A percentile compares a stretch with the other conserved stretches of the same genome.
These are phyloP conservation scores for Cephalopachus bancanus DNA, from an alignment of 2,797 vertebrate genomes.

Conservation along the genomic window DNA sequence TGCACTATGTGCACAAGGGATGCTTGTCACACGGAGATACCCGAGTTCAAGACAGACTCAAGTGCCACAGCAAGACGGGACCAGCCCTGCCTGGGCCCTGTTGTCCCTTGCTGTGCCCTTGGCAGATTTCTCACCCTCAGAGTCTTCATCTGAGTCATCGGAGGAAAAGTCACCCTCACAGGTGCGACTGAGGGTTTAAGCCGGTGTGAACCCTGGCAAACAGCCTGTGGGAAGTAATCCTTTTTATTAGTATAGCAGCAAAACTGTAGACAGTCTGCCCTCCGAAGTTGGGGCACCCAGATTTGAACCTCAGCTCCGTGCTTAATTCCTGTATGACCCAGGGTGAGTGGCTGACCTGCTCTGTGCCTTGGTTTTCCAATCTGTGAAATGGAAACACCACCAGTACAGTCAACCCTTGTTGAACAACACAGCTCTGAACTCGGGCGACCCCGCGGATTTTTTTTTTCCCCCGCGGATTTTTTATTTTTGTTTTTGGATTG, in stretches of 20 bases:
- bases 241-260: neutral
- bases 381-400: neutral
- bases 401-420: too few relatives aligned
- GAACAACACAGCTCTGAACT: neutral
- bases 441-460: too few relatives aligned
- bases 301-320: neutral
- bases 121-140: neutral
- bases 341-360: neutral
- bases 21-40: neutral
- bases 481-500: neutral
- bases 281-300: neutral
- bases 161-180: neutral
- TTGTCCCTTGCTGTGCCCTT: neutral
- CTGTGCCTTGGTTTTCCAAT: neutral
- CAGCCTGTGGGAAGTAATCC: neutral
- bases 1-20: accelerated
- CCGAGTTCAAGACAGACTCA: neutral
- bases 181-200: neutral
- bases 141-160: neutral
- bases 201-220: neutral
- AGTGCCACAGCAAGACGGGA: neutral
- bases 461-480: too few relatives aligned
- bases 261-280: neutral
- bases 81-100: neutral
- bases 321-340: neutral